Evolutionary conservation across 2,797 vertebrate species (phyloP).

Genomic region (Sebastiscus tertius): DNA sequence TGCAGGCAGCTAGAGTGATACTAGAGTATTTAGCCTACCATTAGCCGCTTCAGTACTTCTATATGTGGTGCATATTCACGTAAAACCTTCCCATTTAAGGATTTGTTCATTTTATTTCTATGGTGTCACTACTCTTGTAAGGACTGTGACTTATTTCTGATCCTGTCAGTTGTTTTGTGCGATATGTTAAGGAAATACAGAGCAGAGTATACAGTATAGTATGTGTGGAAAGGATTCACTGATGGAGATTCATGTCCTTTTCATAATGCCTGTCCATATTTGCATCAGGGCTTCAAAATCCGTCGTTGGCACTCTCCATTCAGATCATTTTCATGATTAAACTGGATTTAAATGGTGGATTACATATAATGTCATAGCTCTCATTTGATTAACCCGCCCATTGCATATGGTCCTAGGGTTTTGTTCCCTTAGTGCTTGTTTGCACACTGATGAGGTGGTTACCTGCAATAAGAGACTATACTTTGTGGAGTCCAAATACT

Average conservation of each 20-base stretch:
- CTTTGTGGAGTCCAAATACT: constrained; percentile 1
- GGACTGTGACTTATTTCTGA: background rate
- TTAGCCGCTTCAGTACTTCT: background rate
- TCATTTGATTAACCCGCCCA: constrained; percentile 1
- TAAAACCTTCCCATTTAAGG: background rate
- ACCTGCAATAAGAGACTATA: background rate
- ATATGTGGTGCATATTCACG: background rate
- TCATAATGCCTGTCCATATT: background rate
- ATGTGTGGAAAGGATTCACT: background rate
- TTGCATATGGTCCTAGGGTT: background rate
- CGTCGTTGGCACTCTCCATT: background rate
- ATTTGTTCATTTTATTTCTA: background rate
- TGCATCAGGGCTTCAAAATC: background rate
- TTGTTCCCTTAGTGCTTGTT: constrained; percentile 1
- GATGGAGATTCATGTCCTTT: background rate
- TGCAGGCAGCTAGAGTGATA: background rate
- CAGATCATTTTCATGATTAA: background rate
- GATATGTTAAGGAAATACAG: background rate
- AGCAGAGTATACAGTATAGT: background rate
- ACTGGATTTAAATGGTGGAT: constrained; percentile 11
- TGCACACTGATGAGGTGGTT: constrained; percentile 1
- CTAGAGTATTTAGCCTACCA: background rate
- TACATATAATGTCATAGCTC: background rate
- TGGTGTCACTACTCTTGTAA: background rate
- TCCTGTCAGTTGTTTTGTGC: background rate